phyloP scores from a whole-genome alignment of 2,888 invertebrate genomes.

The Agonopterix heracliana region DNA sequence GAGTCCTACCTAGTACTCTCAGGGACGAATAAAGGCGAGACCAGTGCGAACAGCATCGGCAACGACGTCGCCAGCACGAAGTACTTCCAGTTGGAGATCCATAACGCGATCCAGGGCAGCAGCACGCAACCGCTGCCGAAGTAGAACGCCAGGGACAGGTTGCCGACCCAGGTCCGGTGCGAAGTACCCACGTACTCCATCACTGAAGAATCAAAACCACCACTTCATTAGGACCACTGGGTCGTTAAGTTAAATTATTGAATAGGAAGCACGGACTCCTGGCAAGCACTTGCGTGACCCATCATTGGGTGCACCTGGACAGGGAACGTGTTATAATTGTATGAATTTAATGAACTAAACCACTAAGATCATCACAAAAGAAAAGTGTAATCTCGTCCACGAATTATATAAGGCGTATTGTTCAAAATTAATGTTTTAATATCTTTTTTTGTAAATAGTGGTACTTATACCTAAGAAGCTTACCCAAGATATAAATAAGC shows the following conservation, averaged over 20 bases:
- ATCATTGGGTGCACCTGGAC: no score
- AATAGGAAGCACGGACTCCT: no score
- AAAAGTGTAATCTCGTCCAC: no score
- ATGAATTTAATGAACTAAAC: no score
- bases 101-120: constrained; percentile 45
- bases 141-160: constrained; percentile 46
- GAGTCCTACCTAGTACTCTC: constrained; percentile 46
- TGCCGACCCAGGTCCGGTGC: constrained; percentile 51
- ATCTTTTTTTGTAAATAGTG: no score
- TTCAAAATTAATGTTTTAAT: no score
- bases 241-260: no score
- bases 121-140: constrained; percentile 40
- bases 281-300: no score
- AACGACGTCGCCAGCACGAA: constrained; percentile 38
- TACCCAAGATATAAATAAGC: constrained; percentile 91
- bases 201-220: constrained; percentile 27
- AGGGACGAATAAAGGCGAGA: constrained; percentile 41
- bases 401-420: no score
- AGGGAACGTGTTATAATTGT: no score
- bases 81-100: constrained; percentile 44
- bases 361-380: no score
- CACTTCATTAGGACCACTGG: background rate
- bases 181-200: constrained; percentile 53
- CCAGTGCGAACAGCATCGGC: constrained; percentile 37
- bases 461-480: no score